Percentiles rank a stretch among this genome's conserved stretches.
phyloP scores from a whole-genome alignment of 2,797 vertebrate genomes.

The Spinus pinus region DNA sequence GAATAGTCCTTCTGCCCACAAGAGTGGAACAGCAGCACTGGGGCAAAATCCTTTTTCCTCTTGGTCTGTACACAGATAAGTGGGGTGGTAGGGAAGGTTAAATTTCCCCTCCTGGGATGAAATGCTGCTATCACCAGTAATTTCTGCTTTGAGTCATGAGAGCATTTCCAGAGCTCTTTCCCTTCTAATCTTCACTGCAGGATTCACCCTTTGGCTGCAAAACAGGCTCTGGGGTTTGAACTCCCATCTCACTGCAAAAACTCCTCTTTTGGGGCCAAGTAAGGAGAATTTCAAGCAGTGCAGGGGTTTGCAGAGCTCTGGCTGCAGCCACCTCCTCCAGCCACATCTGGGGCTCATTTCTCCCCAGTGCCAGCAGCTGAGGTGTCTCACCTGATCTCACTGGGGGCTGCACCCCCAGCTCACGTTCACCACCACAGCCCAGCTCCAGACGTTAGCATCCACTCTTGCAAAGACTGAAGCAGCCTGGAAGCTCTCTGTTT shows the following conservation, averaged over 20 bases:
- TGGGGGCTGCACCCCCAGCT: not conserved
- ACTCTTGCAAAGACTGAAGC: not conserved
- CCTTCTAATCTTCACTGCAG: not conserved
- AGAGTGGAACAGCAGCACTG: not conserved
- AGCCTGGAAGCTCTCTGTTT: conserved; percentile 6
- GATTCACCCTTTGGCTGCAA: not conserved
- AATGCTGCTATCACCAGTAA: not conserved
- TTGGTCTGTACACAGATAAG: not conserved
- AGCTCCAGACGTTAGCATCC: not conserved
- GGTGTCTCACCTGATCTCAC: not conserved
- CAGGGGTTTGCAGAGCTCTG: not conserved
- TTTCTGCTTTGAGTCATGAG: not conserved
- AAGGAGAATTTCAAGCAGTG: not conserved
- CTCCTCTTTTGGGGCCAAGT: not conserved
- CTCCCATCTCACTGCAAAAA: not conserved
- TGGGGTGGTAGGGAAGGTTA: not conserved
- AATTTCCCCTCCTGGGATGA: not conserved
- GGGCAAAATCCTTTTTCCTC: not conserved
- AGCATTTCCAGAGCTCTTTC: not conserved
- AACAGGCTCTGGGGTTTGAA: not conserved
- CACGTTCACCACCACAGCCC: not conserved
- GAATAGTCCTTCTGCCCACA: not conserved
- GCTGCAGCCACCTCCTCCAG: not conserved
- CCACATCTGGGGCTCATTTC: not conserved
- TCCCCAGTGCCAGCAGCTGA: not conserved